Base-by-base conservation (phyloP, 1,140 invertebrate genomes). In the Trichomalopsis sarcophagae region DNA sequence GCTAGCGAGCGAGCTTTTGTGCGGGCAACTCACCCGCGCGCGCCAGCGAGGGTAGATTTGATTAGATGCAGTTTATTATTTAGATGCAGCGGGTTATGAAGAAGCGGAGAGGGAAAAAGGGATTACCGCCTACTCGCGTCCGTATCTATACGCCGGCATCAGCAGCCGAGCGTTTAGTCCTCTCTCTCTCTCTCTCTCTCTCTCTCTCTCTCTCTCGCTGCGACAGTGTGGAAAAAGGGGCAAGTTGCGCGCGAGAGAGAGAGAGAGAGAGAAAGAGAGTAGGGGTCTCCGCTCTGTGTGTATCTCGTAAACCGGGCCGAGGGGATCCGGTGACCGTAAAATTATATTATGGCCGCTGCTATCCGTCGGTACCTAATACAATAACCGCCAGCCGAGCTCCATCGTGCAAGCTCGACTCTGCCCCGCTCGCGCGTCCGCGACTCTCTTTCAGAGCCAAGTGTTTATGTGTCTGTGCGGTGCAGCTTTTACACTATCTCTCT, bases 161-260 rank as follows among this genome's bases (percentile, higher is more conserved):
- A n/a, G 66, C 66, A 68, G 23, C 66, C 7, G 85, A 86, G 87
- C 87, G 88, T 89, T 89, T 88, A 89, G 85, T 55, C 86, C 84
- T 88, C 84, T 17, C 73, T 62, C n/a, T 66, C 27, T 27, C 27
- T 27, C 27, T 27, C 27, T 27, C 27, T 27, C 27, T 88, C 84
- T 17, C 73, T 62, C n/a, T 66, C 27, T 27, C 27, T 27, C 27
- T 27, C 27, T 27, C 27, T 27, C 27, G 1, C 27, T 27, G 27
- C 27, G 9, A 5, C 17, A 66, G 62, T 66, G 62, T 66, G 62
- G 17, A 44, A 44, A 44, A 44, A 44, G 40, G 40, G 40, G 9
- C 40, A 40, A 40, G 40, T 40, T 27, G 27, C 27, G 27, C 0
- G 27, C 0, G 27, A 27, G 27, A 27, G 27, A 1, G 27, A 1